Conservation (phyloP, 2,797 vertebrate species). For the Hypotaenidia philippensis region DNA sequence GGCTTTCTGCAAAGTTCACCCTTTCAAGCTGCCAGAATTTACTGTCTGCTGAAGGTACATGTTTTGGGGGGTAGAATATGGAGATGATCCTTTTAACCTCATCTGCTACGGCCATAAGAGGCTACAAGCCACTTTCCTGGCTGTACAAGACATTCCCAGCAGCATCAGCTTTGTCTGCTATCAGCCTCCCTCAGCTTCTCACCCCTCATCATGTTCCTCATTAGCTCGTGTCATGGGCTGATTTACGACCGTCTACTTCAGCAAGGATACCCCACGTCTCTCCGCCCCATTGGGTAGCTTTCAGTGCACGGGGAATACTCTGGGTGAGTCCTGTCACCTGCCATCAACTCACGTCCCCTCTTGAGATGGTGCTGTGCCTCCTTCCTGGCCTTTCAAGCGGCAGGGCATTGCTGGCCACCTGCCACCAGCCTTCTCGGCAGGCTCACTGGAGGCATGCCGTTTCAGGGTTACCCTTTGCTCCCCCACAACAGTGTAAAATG, state of each 20-base stretch:
- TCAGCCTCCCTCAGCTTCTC: background rate
- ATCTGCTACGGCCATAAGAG: background rate
- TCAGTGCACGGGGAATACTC: background rate
- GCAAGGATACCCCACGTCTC: background rate
- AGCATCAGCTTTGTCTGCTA: background rate
- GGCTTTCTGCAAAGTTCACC: background rate
- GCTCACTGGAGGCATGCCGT: too few relatives aligned
- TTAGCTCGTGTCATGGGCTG: background rate
- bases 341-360: accelerated
- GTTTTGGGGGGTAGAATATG: background rate
- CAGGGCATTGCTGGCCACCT: accelerated
- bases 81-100: background rate
- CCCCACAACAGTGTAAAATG: accelerated
- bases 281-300: accelerated
- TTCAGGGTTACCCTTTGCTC: background rate
- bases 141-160: accelerated
- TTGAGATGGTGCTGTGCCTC: accelerated
- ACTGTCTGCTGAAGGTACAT: background rate
- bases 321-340: background rate
- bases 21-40: background rate
- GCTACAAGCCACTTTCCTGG: background rate
- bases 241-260: background rate
- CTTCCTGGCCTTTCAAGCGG: accelerated
- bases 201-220: background rate
- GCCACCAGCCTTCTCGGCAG: background rate